A percentile compares a stretch with the other conserved stretches of the same genome.
Evolutionary conservation across 2,888 invertebrate species (phyloP).

Genomic region (Hypolimnas misippus): DNA sequence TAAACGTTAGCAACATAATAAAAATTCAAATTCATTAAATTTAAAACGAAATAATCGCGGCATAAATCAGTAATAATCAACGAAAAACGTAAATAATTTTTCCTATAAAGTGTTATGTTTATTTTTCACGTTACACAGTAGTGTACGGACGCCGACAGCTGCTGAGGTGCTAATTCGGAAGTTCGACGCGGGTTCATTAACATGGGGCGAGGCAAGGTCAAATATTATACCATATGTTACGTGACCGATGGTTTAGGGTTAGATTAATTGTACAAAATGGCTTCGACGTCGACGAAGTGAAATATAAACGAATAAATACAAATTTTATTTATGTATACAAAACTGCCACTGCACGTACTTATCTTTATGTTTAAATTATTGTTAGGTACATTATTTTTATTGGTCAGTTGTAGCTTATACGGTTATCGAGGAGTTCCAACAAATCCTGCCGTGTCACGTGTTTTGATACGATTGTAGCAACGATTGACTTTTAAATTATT

Average conservation of each 20-base stretch:
- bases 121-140: background rate
- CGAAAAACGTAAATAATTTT: background rate
- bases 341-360: no score
- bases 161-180: constrained; percentile 28
- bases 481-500: background rate
- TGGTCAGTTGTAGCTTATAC: no score
- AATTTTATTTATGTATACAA: no score
- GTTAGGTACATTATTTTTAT: no score
- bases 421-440: no score
- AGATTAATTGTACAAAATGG: constrained; percentile 1
- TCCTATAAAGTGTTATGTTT: background rate
- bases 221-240: constrained; percentile 32
- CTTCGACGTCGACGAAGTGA: background rate
- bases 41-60: background rate
- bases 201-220: constrained; percentile 40
- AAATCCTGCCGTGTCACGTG: no score
- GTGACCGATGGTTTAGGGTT: constrained; percentile 28
- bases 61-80: background rate
- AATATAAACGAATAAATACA: background rate
- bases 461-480: no score
- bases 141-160: constrained; percentile 4
- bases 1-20: background rate
- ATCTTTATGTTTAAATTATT: no score
- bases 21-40: no score
- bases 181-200: constrained; percentile 37